Evolutionary conservation across 2,113 vertebrate species (phyloP), one percentile per base, ranked within the genome.

Genomic region (Protomyctophum bolini): DNA sequence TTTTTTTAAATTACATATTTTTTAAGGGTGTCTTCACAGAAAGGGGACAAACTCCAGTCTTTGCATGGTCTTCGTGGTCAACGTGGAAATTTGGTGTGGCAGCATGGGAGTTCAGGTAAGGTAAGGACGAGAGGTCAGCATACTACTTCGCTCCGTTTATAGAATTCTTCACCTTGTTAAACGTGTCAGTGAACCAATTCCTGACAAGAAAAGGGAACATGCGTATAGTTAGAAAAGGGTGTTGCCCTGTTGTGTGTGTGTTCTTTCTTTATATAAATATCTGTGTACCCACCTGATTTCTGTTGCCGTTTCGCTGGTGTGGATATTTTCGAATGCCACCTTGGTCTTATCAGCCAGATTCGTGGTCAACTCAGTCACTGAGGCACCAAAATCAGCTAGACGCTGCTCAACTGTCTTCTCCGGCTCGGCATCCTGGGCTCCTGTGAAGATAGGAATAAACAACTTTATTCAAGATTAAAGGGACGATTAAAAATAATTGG

Each of bases 361-460:
- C 0, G 50, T 28, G 4, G 70, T 8, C 0, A 85, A 0, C 0
- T 76, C 74, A 7, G 60, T 3, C 10, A 94, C 0, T 1, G 76
- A 72, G 0, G 56, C 10, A 0, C 77, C 61, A 10, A 92, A 75
- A 0, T 0, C 14, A 11, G 6, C 0, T 0, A 93, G 75, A 8
- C 0, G 80, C 1, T 87, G 0, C 11, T 80, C 12, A 0, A 90
- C 0, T 12, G 74, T 68, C 0, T 63, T 55, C 45, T 87, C 79
- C 0, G n/a, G n/a, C n/a, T 9, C 15, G 12, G 55, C 7, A 1
- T 91, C 88, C 75, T 89, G 75, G 10, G 93, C 93, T 68, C 91
- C 92, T 94, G 85, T 10, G 0, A 10, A 33, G 21, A 28, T 6
- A 6, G 0, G 8, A 45, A 2, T 3, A 14, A 10, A 4, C 0